These are phyloP conservation scores for Podabrus alpinus DNA, from an alignment of 2,888 invertebrate genomes.

Conservation along the genomic window DNA sequence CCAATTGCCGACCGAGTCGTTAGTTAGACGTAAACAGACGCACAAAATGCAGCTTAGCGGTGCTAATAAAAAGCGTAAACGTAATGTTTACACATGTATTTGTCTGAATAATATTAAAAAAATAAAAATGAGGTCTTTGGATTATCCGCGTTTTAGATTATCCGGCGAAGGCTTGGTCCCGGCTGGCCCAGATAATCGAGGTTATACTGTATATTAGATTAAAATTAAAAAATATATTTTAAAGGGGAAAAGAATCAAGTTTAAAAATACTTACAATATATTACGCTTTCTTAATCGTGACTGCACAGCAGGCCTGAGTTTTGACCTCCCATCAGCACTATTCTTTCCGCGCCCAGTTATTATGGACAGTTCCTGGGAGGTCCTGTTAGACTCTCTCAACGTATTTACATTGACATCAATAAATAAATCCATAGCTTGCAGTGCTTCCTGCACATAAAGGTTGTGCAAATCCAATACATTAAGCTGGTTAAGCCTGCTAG, in stretches of 20 bases:
- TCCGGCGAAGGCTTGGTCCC: too few relatives aligned
- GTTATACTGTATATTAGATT: too few relatives aligned
- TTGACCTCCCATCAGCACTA: slow-evolving; percentile 69
- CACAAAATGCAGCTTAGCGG: too few relatives aligned
- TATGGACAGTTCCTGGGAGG: slow-evolving; percentile 59
- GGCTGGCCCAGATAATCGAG: too few relatives aligned
- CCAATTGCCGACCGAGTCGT: too few relatives aligned
- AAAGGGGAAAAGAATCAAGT: neutral
- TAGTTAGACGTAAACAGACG: too few relatives aligned
- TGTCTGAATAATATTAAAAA: too few relatives aligned
- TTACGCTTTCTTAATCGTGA: slow-evolving; percentile 64
- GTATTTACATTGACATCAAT: slow-evolving; percentile 67
- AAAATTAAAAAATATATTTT: too few relatives aligned
- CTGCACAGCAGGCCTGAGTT: slow-evolving; percentile 74
- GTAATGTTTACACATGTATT: too few relatives aligned
- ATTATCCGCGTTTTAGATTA: too few relatives aligned
- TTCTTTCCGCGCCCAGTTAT: slow-evolving; percentile 82
- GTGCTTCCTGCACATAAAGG: slow-evolving; percentile 75
- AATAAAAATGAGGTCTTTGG: too few relatives aligned
- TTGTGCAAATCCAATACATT: slow-evolving; percentile 80
- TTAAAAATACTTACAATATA: slow-evolving; percentile 59
- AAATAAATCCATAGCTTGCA: slow-evolving; percentile 70
- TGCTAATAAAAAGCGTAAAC: too few relatives aligned
- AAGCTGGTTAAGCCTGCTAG: slow-evolving; percentile 57
- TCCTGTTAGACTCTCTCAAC: slow-evolving; percentile 53